Evolutionary conservation across 2,797 vertebrate species (phyloP).

Genomic region (Leuciscus waleckii): DNA sequence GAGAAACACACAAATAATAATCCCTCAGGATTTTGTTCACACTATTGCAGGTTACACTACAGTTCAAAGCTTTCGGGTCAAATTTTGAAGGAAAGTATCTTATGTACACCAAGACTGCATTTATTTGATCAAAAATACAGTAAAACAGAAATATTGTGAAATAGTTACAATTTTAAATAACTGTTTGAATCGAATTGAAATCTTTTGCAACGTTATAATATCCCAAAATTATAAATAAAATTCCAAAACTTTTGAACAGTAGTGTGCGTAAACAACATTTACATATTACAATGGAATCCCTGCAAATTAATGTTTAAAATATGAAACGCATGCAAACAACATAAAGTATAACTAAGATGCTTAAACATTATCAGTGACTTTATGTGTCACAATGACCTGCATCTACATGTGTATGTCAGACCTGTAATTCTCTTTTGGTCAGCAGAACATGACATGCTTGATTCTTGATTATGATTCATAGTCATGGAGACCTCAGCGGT

Average conservation of each 20-base stretch:
- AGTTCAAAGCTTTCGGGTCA: background rate
- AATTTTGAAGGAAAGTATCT: background rate
- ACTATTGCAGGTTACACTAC: background rate
- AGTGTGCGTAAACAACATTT: background rate
- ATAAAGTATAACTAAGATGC: background rate
- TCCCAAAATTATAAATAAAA: no score
- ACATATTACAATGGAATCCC: background rate
- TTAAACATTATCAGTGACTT: background rate
- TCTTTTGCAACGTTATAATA: background rate
- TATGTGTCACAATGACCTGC: background rate
- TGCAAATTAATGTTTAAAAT: background rate
- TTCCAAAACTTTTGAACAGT: background rate
- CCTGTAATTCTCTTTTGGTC: background rate
- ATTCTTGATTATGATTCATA: slow-evolving; percentile 44
- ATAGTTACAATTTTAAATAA: background rate
- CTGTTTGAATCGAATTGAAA: background rate
- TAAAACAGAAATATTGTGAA: background rate
- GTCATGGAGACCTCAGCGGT: background rate
- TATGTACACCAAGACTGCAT: background rate
- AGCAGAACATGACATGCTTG: slow-evolving; percentile 37
- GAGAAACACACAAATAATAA: slow-evolving; percentile 57
- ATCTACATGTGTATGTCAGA: background rate
- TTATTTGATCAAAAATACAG: background rate
- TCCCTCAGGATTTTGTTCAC: background rate
- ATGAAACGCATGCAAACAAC: background rate